Base-by-base conservation (phyloP, 2,113 vertebrate genomes). In the Haemorhous mexicanus region DNA sequence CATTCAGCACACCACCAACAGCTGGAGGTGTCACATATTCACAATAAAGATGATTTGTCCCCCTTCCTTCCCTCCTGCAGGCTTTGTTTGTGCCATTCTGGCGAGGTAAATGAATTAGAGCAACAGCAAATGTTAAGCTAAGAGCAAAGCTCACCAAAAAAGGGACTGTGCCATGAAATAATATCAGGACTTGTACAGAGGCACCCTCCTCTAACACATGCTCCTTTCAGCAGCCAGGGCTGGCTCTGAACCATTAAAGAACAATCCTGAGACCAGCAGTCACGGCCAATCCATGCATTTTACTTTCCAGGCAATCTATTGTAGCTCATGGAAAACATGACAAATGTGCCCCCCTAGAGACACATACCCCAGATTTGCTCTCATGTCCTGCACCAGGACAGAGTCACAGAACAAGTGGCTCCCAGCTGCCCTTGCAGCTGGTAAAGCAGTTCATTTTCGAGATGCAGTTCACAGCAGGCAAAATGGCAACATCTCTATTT, bases 401-500 rank as follows among this genome's bases (percentile, higher is more conserved):
- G 0, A 79, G 49, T 30, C n/a, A 62, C 41, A 79, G 50, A 73
- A 76, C 55, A 79, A 58, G 44, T 26, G 43, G 33, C 43, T 90
- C 59, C 39, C 64, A 78, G 56, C 64, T 75, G 44, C 77, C 77
- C 64, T 18, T 67, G 56, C 88, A 90, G 53, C 72, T 80, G 59
- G 78, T 72, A 92, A 32, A 55, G 35, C 19, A 41, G 44, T 16
- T 79, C 32, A 47, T 89, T 87, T 58, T 32, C 41, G 61, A 91
- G 84, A 82, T 62, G n/a, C 44, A 49, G 26, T 6, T 79, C 77
- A 74, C 67, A 85, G 67, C 20, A 87, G 46, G 67, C 46, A 93
- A 93, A 95, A 90, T 13, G 56, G 78, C 53, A 96, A 50, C 50
- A 67, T 30, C 39, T 62, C 81, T 64, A 30, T 76, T 89, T 82